Percentiles rank a stretch among this genome's conserved stretches.
These are phyloP conservation scores for Anastrepha ludens DNA, from an alignment of 1,140 invertebrate species.

Conservation along the genomic window DNA sequence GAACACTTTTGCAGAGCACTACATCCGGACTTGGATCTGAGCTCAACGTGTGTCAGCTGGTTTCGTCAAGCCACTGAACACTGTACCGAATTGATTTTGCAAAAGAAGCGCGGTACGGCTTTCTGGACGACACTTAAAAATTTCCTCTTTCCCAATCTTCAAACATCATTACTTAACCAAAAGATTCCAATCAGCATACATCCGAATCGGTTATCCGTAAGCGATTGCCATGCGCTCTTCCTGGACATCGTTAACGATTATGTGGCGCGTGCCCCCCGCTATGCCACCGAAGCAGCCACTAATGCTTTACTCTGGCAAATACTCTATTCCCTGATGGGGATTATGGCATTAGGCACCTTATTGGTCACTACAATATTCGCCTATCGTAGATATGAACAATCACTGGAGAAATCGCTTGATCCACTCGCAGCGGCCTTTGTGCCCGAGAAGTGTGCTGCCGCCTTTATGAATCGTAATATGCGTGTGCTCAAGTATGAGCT, in stretches of 20 bases:
- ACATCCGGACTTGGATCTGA: conserved; percentile 54
- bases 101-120: background rate
- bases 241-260: conserved; percentile 55
- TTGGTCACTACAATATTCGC: conserved; percentile 20
- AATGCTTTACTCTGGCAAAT: conserved; percentile 23
- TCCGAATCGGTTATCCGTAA: conserved; percentile 14
- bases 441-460: conserved; percentile 15
- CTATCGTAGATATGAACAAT: conserved; percentile 18
- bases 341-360: conserved; percentile 30
- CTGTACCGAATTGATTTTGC: conserved; percentile 45
- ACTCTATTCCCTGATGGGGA: conserved; percentile 48
- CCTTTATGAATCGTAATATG: conserved; percentile 31
- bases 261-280: conserved; percentile 52
- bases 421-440: background rate
- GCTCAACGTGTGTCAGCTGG: conserved; percentile 46
- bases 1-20: conserved; percentile 55
- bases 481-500: conserved; percentile 28
- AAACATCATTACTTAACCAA: conserved; percentile 41
- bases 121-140: conserved; percentile 44
- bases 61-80: conserved; percentile 54
- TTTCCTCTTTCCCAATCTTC: conserved; percentile 53
- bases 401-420: background rate
- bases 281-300: conserved; percentile 33
- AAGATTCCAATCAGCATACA: conserved; percentile 52
- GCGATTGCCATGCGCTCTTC: conserved; percentile 51